phyloP scores from a whole-genome alignment of 2,113 vertebrate genomes.

The Barbus barbus region DNA sequence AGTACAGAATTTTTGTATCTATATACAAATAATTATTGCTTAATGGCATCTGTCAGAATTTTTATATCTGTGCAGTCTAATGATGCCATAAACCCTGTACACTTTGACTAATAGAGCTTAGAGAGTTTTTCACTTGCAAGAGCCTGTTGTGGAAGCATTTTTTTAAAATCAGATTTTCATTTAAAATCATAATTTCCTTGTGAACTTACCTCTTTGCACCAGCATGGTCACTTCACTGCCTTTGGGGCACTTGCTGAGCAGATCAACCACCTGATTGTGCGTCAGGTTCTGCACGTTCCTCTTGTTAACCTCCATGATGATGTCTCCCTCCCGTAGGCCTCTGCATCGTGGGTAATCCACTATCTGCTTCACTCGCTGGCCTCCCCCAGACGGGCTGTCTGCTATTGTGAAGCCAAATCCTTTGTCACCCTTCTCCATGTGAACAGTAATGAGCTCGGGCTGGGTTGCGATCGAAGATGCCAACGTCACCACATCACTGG shows the following conservation, averaged over 20 bases:
- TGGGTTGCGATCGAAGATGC: constrained; percentile 96
- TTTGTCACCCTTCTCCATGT: constrained; percentile 98
- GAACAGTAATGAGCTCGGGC: constrained; percentile 97
- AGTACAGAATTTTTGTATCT: background rate
- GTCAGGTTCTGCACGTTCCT: constrained; percentile 95
- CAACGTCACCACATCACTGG: constrained; percentile 89
- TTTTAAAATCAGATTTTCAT: no score
- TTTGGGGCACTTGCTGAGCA: constrained; percentile 98
- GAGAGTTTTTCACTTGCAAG: background rate
- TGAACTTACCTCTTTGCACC: constrained; percentile 91
- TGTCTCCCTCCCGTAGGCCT: constrained; percentile 93
- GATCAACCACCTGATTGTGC: constrained; percentile 97
- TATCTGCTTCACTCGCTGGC: constrained; percentile 97
- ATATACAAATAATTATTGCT: background rate
- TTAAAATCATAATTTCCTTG: background rate
- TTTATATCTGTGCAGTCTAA: background rate
- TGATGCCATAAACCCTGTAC: background rate
- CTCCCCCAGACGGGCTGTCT: constrained; percentile 92
- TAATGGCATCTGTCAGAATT: background rate
- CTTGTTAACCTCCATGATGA: constrained; percentile 98
- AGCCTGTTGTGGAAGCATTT: background rate
- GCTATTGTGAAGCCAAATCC: constrained; percentile 99
- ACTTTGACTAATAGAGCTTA: background rate
- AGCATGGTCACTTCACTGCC: constrained; percentile 95
- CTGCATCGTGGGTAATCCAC: constrained; percentile 97